Percentiles rank a stretch among this genome's conserved stretches.
phyloP scores from a whole-genome alignment of 2,797 vertebrate genomes.

The Sphenopsis melanotis region DNA sequence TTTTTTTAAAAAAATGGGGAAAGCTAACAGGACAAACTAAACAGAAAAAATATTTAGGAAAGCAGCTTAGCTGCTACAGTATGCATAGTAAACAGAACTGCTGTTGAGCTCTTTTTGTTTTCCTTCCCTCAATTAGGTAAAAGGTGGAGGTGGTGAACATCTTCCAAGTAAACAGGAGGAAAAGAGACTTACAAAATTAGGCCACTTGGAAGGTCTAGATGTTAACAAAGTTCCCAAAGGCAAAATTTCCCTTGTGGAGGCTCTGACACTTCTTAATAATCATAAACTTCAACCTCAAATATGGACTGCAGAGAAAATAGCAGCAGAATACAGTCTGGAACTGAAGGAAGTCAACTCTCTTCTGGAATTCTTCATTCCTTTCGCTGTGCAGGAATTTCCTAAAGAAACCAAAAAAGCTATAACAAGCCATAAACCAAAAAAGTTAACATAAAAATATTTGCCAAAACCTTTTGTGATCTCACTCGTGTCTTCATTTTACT shows the following conservation, averaged over 20 bases:
- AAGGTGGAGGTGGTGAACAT: slow-evolving; percentile 1
- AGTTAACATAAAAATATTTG: slow-evolving; percentile 69
- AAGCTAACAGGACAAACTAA: not conserved
- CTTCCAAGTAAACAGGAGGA: slow-evolving; percentile 50
- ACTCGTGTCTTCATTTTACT: not conserved
- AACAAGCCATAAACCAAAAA: not conserved
- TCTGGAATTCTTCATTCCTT: slow-evolving; percentile 86
- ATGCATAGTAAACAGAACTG: not conserved
- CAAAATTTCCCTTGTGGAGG: slow-evolving; percentile 86
- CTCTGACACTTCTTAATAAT: slow-evolving; percentile 83
- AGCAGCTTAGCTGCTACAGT: not conserved
- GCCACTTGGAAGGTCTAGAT: slow-evolving; percentile 63
- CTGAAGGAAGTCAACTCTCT: slow-evolving; percentile 82
- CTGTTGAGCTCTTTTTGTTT: slow-evolving; percentile 17
- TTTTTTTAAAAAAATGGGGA: not conserved
- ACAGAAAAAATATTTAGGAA: not conserved
- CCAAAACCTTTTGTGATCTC: not conserved
- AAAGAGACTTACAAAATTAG: slow-evolving; percentile 76
- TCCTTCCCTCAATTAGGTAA: slow-evolving; percentile 59
- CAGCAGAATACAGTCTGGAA: slow-evolving; percentile 85
- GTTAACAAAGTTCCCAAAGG: slow-evolving; percentile 84
- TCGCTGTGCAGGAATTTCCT: slow-evolving; percentile 80
- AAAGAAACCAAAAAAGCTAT: slow-evolving; percentile 74
- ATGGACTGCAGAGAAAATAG: slow-evolving; percentile 88
- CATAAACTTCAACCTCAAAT: slow-evolving; percentile 81